Conservation (phyloP, 23 tunicate species). For the Clavelina lepadiformis region DNA sequence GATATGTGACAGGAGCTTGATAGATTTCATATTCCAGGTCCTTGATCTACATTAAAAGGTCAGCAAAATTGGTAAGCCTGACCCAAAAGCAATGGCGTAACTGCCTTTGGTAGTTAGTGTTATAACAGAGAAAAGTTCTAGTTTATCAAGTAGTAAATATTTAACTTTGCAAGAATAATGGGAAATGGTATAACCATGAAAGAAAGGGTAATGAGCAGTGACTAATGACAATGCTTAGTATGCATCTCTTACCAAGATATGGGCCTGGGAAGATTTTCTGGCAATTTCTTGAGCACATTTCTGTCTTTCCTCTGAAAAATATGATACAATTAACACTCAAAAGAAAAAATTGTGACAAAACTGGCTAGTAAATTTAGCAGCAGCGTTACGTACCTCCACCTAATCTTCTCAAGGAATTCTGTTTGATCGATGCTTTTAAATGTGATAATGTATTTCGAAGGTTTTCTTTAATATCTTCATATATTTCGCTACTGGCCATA, state of each 20-base stretch:
- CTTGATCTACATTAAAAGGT: conserved; percentile 20
- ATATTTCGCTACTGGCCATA: conserved; percentile 32
- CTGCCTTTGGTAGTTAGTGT: background rate
- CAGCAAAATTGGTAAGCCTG: background rate
- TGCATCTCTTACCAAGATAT: conserved; percentile 10
- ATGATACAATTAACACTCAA: background rate
- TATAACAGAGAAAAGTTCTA: background rate
- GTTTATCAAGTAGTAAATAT: background rate
- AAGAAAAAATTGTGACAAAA: background rate
- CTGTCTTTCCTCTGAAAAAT: conserved; percentile 14
- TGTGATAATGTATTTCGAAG: conserved; percentile 9
- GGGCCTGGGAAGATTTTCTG: conserved; percentile 18
- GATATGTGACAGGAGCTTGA: conserved; percentile 20
- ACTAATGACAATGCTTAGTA: no score
- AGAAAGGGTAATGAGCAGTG: no score
- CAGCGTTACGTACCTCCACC: conserved; percentile 19
- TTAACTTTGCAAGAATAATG: background rate
- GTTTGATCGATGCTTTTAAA: conserved; percentile 17
- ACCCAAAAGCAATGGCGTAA: background rate
- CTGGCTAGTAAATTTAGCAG: background rate
- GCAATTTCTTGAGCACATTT: conserved; percentile 7
- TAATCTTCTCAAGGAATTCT: conserved; percentile 9
- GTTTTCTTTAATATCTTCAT: conserved; percentile 28
- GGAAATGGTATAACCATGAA: no score
- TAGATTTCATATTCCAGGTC: conserved; percentile 29